These are phyloP conservation scores for Esox masquinongy DNA, from an alignment of 2,797 vertebrate genomes.

Conservation along the genomic window DNA sequence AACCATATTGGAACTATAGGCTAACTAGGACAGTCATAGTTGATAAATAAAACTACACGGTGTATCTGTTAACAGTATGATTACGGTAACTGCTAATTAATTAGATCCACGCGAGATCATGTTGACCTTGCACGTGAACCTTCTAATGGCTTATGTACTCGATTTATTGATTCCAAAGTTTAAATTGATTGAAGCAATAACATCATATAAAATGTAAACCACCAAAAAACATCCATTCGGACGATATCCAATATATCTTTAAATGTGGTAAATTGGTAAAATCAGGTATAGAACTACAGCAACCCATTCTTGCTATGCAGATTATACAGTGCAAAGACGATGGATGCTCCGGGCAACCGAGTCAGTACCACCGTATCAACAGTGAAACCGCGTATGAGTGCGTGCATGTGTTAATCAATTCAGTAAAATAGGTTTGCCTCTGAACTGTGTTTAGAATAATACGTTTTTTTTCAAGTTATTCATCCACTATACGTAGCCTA, in stretches of 20 bases:
- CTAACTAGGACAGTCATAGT: neutral
- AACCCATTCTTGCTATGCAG: neutral
- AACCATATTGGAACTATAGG: neutral
- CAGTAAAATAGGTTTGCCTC: neutral
- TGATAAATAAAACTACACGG: neutral
- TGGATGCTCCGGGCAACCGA: neutral
- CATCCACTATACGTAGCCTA: neutral
- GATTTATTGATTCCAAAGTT: conserved; percentile 61
- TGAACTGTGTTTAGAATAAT: neutral
- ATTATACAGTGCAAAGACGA: neutral
- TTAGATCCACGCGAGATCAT: conserved; percentile 66
- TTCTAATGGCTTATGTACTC: conserved; percentile 57
- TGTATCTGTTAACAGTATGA: conserved; percentile 40
- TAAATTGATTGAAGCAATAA: conserved; percentile 60
- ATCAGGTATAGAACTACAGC: neutral
- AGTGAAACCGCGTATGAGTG: neutral
- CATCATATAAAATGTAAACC: conserved; percentile 44
- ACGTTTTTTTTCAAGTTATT: neutral
- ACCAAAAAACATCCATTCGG: neutral
- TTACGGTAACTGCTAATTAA: conserved; percentile 72
- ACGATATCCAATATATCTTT: neutral
- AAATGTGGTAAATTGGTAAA: neutral
- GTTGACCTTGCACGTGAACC: conserved; percentile 66
- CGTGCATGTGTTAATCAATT: neutral
- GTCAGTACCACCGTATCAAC: neutral